These are phyloP conservation scores for Neopipo cinnamomea DNA, from an alignment of 2,113 vertebrate species.

Conservation along the genomic window DNA sequence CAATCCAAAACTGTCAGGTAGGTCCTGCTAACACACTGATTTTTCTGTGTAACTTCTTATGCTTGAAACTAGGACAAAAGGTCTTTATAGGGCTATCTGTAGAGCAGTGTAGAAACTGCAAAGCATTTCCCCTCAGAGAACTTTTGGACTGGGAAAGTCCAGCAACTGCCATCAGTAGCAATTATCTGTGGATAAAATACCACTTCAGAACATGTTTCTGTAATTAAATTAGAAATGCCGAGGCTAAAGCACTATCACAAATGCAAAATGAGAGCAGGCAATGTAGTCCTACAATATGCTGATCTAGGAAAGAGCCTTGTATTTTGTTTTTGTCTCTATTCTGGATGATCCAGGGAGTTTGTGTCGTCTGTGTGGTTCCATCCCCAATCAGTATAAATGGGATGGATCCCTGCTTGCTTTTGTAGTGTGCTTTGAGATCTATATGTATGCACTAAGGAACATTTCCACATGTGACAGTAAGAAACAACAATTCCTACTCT, in stretches of 20 bases:
- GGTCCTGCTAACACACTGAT: neutral
- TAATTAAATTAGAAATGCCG: neutral
- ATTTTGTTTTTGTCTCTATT: neutral
- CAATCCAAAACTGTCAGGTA: neutral
- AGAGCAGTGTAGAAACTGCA: neutral
- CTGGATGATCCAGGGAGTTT: neutral
- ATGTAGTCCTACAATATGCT: neutral
- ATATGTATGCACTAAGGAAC: neutral
- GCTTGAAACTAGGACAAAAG: neutral
- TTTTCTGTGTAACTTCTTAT: neutral
- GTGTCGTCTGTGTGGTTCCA: neutral
- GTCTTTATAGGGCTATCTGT: neutral
- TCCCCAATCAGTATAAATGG: rapidly evolving
- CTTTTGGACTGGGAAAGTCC: neutral
- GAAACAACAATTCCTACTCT: neutral
- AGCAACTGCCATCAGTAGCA: neutral
- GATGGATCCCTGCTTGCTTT: neutral
- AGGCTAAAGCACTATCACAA: neutral
- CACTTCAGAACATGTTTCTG: neutral
- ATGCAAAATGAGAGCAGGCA: neutral
- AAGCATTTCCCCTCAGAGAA: neutral
- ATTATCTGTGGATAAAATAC: neutral
- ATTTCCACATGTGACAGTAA: neutral
- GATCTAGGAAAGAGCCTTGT: neutral
- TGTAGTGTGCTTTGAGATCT: neutral